Conservation (phyloP, 2,888 invertebrate species). For the Dastarcus helophoroides region DNA sequence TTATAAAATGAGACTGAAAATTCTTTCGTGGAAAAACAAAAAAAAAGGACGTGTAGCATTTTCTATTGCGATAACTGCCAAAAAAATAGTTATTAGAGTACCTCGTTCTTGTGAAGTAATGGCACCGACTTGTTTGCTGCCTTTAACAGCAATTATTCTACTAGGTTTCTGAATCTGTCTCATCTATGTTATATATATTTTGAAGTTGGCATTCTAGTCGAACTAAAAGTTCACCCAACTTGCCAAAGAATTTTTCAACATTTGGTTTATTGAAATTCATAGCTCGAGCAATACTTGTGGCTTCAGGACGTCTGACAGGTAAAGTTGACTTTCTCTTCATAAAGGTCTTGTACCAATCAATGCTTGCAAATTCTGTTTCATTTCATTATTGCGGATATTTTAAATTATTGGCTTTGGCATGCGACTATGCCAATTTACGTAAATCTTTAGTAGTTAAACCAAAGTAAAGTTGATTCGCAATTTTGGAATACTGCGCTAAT, state of each 20-base stretch:
- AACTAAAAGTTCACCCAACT: background rate
- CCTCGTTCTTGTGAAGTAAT: constrained; percentile 1
- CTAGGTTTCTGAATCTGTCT: background rate
- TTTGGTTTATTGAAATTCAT: background rate
- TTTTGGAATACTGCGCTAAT: too few species aligned
- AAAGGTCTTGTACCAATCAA: too few species aligned
- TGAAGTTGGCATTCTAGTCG: background rate
- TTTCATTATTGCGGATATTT: too few species aligned
- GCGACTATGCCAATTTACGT: too few species aligned
- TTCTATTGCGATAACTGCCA: background rate
- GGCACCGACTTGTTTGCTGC: background rate
- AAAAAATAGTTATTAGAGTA: background rate
- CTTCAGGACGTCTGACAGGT: background rate
- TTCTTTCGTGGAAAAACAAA: background rate
- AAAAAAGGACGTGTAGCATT: background rate
- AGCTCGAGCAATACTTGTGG: background rate
- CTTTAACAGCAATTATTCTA: background rate
- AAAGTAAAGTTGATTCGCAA: too few species aligned
- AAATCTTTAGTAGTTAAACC: too few species aligned
- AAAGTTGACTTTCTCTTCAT: too few species aligned
- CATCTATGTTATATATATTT: constrained; percentile 1
- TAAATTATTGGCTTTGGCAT: too few species aligned
- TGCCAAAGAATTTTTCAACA: constrained; percentile 1
- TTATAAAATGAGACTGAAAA: background rate
- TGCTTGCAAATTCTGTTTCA: too few species aligned